Base-by-base conservation (phyloP, 2,797 vertebrate species). In the Aplochiton taeniatus region DNA sequence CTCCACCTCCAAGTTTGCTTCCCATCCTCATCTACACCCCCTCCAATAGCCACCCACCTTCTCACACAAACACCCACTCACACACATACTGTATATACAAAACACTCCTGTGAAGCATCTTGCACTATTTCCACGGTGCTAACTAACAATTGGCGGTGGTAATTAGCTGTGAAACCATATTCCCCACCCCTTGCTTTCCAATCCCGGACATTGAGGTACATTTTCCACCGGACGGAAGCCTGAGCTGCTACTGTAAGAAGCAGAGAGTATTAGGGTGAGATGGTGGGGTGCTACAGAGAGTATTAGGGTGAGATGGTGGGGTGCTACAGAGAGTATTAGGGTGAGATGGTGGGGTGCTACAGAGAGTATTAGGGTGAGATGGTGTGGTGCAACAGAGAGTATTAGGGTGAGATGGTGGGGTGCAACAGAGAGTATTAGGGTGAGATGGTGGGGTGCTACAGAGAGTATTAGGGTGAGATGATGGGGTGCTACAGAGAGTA, bases 141-240 rank as follows among this genome's bases (percentile, higher is more conserved):
- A 90, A 91, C 91, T 91, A 91, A 82, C 79, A 74, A 79, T 69
- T 79, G 75, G 76, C 31, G 66, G 66, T 77, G 74, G 83, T 88
- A 85, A 89, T 91, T 89, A 87, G 88, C 68, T 66, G 59, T 54
- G 80, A 84, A 76, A 84, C 82, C 66, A 58, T 67, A 63, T 70
- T 75, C 73, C 79, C 80, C 77, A 75, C 80, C 85, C 80, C 82
- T 81, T 70, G 56, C 65, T 75, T 61, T 72, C 86, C 78, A 75
- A 80, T 58, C 77, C 59, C 66, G 74, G 74, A 76, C 76, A 78
- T 77, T 52, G 80, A 79, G 80, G 81, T 83, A 72, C 73, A 66
- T 84, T 76, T 77, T 67, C 59, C 54, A 69, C 49, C 58, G 53
- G 76, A 80, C 78, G 73, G 41, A 42, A 44, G 55, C 8, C 7